Conservation (phyloP, 1,140 invertebrate species). For the Battus philenor region DNA sequence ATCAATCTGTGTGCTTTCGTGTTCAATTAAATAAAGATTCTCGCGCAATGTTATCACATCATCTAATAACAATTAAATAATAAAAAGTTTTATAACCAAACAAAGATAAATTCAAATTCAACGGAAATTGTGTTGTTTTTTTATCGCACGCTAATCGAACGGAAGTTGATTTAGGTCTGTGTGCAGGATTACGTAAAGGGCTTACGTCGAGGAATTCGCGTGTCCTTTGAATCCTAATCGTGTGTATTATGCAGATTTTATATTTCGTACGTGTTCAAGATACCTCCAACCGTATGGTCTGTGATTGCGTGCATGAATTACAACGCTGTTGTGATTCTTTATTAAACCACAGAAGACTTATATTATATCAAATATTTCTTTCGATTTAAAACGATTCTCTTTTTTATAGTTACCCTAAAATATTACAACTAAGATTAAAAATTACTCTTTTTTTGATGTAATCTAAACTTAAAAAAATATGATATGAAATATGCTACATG, state of each 20-base stretch:
- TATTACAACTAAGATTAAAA: too few species aligned
- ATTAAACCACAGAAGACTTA: too few species aligned
- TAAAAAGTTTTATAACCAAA: conserved; percentile 23
- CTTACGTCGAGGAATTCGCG: conserved; percentile 20
- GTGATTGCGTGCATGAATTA: not conserved
- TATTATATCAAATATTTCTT: too few species aligned
- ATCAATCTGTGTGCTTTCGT: too few species aligned
- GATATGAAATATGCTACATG: too few species aligned
- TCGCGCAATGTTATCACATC: too few species aligned
- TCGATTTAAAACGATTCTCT: too few species aligned
- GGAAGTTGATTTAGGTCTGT: conserved; percentile 22
- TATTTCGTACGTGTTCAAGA: conserved; percentile 31
- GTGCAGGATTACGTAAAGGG: conserved; percentile 17
- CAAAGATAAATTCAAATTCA: conserved; percentile 22
- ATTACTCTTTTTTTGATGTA: too few species aligned
- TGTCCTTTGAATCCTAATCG: conserved; percentile 32
- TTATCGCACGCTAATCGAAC: conserved; percentile 17
- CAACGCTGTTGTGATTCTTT: too few species aligned
- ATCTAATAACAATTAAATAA: conserved; percentile 4
- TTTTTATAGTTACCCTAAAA: too few species aligned
- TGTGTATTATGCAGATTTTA: conserved; percentile 43
- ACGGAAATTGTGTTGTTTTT: conserved; percentile 16
- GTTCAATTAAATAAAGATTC: too few species aligned
- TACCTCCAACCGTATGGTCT: not conserved
- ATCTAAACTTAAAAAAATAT: too few species aligned